Evolutionary conservation across 1,140 invertebrate species (phyloP), one percentile per base, ranked within the genome.

Genomic region (Plectus sambesii): DNA sequence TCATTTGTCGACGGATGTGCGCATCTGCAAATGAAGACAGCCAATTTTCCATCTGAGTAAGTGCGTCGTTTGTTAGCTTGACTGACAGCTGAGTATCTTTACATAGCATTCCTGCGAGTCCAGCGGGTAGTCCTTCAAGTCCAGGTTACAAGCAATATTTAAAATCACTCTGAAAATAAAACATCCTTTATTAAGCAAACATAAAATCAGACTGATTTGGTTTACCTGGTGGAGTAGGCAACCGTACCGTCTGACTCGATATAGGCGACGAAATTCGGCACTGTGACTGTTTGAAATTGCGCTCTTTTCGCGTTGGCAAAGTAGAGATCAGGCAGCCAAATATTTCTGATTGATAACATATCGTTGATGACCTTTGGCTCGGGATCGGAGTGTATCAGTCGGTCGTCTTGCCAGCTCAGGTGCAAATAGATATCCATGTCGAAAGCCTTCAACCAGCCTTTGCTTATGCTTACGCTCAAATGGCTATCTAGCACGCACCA

Each of bases 281-380:
- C 56, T 3, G 46, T 47, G 1, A 93, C 90, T 69, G 90, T 85
- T 72, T 93, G 88, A 71, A 90, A 89, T 69, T 90, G 87, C 38
- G 87, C 87, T 64, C 89, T 86, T 69, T 90, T 89, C 73, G 92
- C 87, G 64, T 92, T 92, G 15, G 84, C 84, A 72, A 92, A 92
- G 77, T 93, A 92, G 54, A 92, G 76, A 76, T 92, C 88, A 8
- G 88, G 88, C 83, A 89, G 89, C 86, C 86, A n/a, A n/a, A n/a
- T n/a, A n/a, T n/a, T n/a, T n/a, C n/a, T n/a, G n/a, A n/a, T n/a
- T n/a, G n/a, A n/a, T n/a, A n/a, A n/a, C n/a, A n/a, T n/a, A n/a
- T n/a, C n/a, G n/a, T n/a, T n/a, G n/a, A n/a, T n/a, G n/a, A n/a
- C n/a, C n/a, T n/a, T n/a, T n/a, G n/a, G n/a, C n/a, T n/a, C n/a